phyloP scores from a whole-genome alignment of 64 coral and sea anemone species.

The Catalaphyllia jardinei region DNA sequence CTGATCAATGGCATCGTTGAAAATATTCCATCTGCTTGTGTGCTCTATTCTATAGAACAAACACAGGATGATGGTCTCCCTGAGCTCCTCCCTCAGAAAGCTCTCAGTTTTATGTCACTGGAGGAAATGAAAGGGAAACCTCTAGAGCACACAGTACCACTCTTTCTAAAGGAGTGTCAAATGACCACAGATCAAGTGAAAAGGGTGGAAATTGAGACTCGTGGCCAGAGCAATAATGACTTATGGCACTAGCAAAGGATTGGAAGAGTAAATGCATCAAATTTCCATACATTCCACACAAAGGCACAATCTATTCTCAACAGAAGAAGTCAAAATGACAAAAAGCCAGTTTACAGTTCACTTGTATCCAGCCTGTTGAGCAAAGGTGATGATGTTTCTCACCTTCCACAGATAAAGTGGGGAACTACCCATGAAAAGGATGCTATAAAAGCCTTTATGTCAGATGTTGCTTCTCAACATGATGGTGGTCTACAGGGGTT shows the following conservation, averaged over 20 bases:
- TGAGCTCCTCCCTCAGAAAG: conserved; percentile 18
- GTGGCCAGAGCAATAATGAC: conserved; percentile 20
- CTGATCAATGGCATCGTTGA: conserved; percentile 22
- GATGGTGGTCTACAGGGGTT: conserved; percentile 29
- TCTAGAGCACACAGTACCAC: conserved; percentile 32
- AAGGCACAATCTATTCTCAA: conserved; percentile 57
- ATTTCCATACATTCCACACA: conserved; percentile 58
- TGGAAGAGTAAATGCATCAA: conserved; percentile 58
- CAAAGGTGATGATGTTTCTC: conserved; percentile 28
- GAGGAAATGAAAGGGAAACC: conserved; percentile 58
- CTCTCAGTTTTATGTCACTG: conserved; percentile 44
- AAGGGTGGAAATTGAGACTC: conserved; percentile 53
- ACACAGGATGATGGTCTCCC: conserved; percentile 27
- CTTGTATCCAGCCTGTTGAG: conserved; percentile 38
- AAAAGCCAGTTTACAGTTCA: conserved; percentile 26
- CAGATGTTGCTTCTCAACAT: conserved; percentile 16
- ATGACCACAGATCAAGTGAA: conserved; percentile 30
- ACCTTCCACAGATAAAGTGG: conserved; percentile 68
- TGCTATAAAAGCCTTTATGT: conserved; percentile 56
- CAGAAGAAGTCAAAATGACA: conserved; percentile 25
- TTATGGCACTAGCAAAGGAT: conserved; percentile 42
- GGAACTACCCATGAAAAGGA: conserved; percentile 26
- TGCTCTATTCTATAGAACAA: conserved; percentile 47
- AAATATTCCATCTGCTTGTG: conserved; percentile 63
- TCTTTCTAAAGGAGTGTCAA: conserved; percentile 48